Conservation (phyloP, 2,113 vertebrate genomes). For the Columba janthina region DNA sequence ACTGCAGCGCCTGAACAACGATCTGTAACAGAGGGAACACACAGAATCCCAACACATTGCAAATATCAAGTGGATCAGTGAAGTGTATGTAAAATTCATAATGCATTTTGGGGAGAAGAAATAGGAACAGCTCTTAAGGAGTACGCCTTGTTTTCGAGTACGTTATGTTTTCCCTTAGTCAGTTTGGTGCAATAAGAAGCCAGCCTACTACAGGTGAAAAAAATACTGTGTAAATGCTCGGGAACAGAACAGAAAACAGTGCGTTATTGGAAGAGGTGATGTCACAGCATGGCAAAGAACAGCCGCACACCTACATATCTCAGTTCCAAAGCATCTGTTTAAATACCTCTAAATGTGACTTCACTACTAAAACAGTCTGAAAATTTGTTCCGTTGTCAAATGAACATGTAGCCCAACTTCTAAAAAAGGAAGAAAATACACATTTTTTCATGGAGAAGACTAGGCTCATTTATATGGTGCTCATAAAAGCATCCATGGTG, state of each 20-base stretch:
- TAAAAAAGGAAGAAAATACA: background rate
- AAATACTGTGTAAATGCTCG: background rate
- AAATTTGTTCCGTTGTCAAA: background rate
- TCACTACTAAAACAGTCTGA: background rate
- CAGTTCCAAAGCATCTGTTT: background rate
- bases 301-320: background rate
- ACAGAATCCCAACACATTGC: background rate
- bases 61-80: background rate
- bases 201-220: background rate
- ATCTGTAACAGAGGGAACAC: conserved; percentile 81
- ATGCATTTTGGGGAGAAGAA: background rate
- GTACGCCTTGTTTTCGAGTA: background rate
- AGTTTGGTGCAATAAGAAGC: background rate
- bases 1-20: conserved; percentile 97
- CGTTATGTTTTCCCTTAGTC: background rate
- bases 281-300: background rate
- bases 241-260: background rate
- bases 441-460: background rate
- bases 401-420: background rate
- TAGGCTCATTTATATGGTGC: background rate
- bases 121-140: background rate
- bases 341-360: background rate
- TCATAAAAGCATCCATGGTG: background rate
- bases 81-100: background rate
- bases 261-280: background rate